A percentile compares a stretch with the other conserved stretches of the same genome.
Conservation (phyloP, 2,113 vertebrate species). For the Taxidea taxus region DNA sequence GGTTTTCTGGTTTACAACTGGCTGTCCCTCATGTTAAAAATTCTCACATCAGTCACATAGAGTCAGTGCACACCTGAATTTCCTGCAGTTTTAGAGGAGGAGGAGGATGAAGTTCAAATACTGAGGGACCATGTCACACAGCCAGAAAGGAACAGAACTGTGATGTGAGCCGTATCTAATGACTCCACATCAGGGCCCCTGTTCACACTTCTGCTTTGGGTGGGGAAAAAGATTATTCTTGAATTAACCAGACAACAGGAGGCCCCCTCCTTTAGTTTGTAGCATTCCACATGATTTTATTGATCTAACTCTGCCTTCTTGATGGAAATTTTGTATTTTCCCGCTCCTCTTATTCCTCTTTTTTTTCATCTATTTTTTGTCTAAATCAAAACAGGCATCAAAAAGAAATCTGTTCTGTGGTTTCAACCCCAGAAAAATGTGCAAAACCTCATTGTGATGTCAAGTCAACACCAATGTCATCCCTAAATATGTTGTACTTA, state of each 20-base stretch:
- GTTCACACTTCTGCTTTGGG: neutral
- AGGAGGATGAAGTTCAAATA: neutral
- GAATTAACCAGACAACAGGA: neutral
- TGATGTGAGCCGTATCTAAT: neutral
- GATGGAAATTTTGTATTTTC: slow-evolving; percentile 16
- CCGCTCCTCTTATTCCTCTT: neutral
- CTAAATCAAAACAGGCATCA: slow-evolving; percentile 57
- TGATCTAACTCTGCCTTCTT: neutral
- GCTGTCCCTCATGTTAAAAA: neutral
- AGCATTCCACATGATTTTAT: neutral
- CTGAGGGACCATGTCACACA: neutral
- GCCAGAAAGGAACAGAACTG: neutral
- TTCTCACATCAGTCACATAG: neutral
- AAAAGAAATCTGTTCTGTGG: slow-evolving; percentile 60
- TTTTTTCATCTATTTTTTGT: slow-evolving; percentile 35
- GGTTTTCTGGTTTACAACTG: neutral
- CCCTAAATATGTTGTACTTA: slow-evolving; percentile 4
- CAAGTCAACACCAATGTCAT: neutral
- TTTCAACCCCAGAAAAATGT: slow-evolving; percentile 57
- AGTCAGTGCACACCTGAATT: neutral
- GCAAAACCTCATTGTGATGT: neutral
- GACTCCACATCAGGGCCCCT: neutral
- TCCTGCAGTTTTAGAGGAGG: neutral
- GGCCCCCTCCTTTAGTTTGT: neutral
- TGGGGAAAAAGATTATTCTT: neutral